These are phyloP conservation scores for Opisthocomus hoazin DNA, from an alignment of 2,113 vertebrate genomes.

Conservation along the genomic window DNA sequence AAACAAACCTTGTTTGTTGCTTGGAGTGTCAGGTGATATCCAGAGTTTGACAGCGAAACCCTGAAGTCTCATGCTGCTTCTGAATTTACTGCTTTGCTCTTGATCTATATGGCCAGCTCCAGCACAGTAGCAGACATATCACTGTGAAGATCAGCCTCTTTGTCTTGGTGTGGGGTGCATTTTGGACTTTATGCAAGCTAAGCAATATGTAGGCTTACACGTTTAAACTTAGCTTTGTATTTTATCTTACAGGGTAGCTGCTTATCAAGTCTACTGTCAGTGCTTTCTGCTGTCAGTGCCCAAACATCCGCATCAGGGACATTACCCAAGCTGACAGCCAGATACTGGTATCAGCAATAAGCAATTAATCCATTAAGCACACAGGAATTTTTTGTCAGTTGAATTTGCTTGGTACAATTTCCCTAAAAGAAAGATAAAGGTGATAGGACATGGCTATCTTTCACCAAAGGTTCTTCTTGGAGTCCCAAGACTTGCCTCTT, in stretches of 20 bases:
- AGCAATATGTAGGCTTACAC: not conserved
- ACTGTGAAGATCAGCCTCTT: not conserved
- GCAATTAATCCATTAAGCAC: not conserved
- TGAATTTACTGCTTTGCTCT: not conserved
- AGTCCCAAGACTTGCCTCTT: not conserved
- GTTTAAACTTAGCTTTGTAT: not conserved
- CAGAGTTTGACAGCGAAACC: not conserved
- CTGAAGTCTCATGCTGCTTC: not conserved
- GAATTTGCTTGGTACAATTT: not conserved
- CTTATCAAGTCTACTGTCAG: not conserved
- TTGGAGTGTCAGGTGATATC: not conserved
- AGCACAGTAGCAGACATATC: not conserved
- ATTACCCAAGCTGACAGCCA: not conserved
- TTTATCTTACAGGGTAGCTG: not conserved
- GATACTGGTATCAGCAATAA: not conserved
- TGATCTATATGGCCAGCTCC: not conserved
- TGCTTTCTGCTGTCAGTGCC: not conserved
- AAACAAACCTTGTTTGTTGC: not conserved
- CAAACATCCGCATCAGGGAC: not conserved
- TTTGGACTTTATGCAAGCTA: not conserved
- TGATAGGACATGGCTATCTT: not conserved
- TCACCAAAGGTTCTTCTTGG: not conserved
- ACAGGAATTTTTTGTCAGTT: not conserved
- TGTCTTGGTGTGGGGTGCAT: not conserved
- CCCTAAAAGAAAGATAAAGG: not conserved